phyloP scores from a whole-genome alignment of 2,113 vertebrate genomes.

The Phoenicopterus ruber region DNA sequence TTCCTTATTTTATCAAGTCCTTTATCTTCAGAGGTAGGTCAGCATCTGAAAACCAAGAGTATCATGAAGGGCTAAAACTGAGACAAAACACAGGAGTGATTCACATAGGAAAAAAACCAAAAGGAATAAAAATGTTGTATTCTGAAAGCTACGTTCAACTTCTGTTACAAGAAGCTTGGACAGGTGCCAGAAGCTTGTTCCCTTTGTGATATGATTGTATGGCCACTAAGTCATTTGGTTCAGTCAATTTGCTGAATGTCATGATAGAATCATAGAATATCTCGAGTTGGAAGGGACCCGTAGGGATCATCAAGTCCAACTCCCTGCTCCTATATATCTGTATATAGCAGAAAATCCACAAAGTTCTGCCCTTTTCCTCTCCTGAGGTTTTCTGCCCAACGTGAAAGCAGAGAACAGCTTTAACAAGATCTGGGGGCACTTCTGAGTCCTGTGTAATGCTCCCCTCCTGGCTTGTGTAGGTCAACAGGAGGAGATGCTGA shows the following conservation, averaged over 20 bases:
- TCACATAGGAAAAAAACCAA: neutral
- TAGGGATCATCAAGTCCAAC: too few species aligned
- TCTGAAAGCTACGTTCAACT: neutral
- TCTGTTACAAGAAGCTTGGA: neutral
- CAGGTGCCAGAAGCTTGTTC: neutral
- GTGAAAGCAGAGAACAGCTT: neutral
- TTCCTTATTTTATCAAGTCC: neutral
- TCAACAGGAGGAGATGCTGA: neutral
- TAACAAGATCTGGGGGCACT: neutral
- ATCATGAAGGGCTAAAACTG: neutral
- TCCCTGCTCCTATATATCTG: neutral
- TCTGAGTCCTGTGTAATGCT: neutral
- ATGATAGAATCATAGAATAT: neutral
- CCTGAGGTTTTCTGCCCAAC: neutral
- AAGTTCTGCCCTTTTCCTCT: neutral
- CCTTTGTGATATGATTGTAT: neutral
- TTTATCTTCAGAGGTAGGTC: slow-evolving; percentile 33
- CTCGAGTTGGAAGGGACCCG: too few species aligned
- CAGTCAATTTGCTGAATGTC: neutral
- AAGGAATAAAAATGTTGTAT: neutral
- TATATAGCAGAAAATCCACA: neutral
- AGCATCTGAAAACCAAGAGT: neutral
- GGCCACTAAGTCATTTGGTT: neutral
- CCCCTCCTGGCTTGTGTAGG: neutral
- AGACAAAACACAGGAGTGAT: neutral